Percentiles rank a stretch among this genome's conserved stretches.
phyloP scores from a whole-genome alignment of 1,140 invertebrate species.

The Oreohelix idahoensis region DNA sequence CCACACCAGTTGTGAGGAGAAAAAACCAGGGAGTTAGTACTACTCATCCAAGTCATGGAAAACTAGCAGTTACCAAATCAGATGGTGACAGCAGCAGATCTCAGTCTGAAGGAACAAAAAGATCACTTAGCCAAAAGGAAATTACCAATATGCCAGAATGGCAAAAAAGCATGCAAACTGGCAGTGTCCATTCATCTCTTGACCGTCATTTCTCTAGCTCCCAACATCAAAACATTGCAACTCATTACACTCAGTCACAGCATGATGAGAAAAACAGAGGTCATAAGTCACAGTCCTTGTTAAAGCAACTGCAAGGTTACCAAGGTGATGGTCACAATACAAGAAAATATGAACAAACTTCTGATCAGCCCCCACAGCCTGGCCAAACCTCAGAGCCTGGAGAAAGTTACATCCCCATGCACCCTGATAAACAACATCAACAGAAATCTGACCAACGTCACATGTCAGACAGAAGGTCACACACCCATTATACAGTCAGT shows the following conservation, averaged over 20 bases:
- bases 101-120: neutral
- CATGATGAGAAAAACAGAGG: neutral
- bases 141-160: neutral
- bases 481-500: neutral
- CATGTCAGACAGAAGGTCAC: neutral
- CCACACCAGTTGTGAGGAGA: conserved; percentile 52
- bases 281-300: neutral
- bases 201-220: neutral
- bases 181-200: neutral
- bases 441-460: neutral
- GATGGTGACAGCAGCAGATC: neutral
- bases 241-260: neutral
- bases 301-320: neutral
- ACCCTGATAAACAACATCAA: neutral
- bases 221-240: neutral
- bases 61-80: neutral
- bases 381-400: neutral
- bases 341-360: neutral
- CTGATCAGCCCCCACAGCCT: neutral
- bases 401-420: neutral
- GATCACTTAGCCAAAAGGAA: neutral
- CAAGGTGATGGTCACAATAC: neutral
- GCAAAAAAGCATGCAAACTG: neutral
- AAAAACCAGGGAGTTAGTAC: conserved; percentile 30
- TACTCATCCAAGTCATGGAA: neutral